Evolutionary conservation across 1,140 invertebrate genomes (phyloP).

Genomic region (Heliconius hermathena): DNA sequence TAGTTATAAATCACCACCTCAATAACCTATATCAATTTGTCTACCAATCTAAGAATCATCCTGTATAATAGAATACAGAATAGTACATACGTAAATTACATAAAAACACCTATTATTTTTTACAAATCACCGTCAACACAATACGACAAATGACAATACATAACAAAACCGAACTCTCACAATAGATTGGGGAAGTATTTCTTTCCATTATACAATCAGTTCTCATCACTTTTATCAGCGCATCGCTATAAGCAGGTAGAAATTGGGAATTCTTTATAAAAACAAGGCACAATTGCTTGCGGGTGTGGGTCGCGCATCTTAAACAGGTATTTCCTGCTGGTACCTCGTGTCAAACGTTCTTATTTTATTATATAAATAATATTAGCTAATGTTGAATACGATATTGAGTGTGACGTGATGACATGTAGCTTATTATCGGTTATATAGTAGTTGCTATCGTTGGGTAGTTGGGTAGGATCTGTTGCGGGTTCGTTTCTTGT

Average conservation of each 20-base stretch:
- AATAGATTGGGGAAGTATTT: slow-evolving; percentile 7
- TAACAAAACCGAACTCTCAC: neutral
- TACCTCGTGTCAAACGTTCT: slow-evolving; percentile 24
- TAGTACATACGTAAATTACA: neutral
- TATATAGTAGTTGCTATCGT: neutral
- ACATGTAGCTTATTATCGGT: neutral
- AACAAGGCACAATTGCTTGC: slow-evolving; percentile 32
- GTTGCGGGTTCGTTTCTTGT: too few relatives aligned
- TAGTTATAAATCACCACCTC: too few relatives aligned
- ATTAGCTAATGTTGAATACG: neutral
- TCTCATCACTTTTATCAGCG: slow-evolving; percentile 20
- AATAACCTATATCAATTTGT: too few relatives aligned
- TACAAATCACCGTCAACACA: neutral
- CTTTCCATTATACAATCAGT: slow-evolving; percentile 17
- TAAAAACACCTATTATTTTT: neutral
- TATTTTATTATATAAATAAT: slow-evolving; percentile 6
- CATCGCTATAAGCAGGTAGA: slow-evolving; percentile 27
- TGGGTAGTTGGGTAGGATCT: too few relatives aligned
- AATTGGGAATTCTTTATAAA: slow-evolving; percentile 28
- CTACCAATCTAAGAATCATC: too few relatives aligned
- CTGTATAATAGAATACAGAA: too few relatives aligned
- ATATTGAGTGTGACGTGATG: neutral
- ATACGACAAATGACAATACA: neutral
- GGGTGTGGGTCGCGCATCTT: slow-evolving; percentile 30
- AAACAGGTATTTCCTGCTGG: slow-evolving; percentile 31